Evolutionary conservation across 1,140 invertebrate genomes (phyloP), one percentile per base, ranked within the genome.

Genomic region (Macrobrachium nipponense): DNA sequence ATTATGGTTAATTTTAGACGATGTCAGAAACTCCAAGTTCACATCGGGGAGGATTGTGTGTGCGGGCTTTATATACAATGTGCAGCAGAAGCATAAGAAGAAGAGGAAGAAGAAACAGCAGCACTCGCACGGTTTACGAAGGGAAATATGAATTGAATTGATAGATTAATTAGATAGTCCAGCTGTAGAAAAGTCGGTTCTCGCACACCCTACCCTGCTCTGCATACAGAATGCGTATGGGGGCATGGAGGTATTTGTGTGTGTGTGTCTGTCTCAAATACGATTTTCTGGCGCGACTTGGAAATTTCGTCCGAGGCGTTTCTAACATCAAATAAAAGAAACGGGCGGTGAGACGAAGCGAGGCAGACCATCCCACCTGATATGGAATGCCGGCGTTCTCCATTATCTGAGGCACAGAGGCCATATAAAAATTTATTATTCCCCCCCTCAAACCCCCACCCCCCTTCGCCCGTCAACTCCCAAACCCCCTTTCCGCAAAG

Each of bases 401-500:
- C 85, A 87, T 87, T 87, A 87, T 87, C 85, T 87, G 79, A 81
- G 79, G 85, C 85, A 82, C 85, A 87, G 85, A 87, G 85, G 85
- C 85, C 85, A 87, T 87, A 87, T 87, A 87, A 87, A 87, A 87
- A 87, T 87, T 87, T 87, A 87, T 87, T 87, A 87, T 87, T 82
- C 85, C 85, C 85, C 85, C 85, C 70, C 59, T 14, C 58, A 59
- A 59, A 15, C 68, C 58, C 51, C 73, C 76, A 23, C 60, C 61
- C 44, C 76, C 76, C 51, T 60, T 60, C 79, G 17, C 72, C 72
- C 77, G 51, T 86, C 83, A 61, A n/a, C 66, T 59, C 82, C 73
- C 75, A 51, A 60, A 12, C 77, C 80, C 79, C 85, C 85, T 80
- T 87, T 87, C 80, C 85, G 79, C 85, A 87, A 87, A 87, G 85